phyloP scores from a whole-genome alignment of 2,113 vertebrate genomes.

The Origma solitaria region DNA sequence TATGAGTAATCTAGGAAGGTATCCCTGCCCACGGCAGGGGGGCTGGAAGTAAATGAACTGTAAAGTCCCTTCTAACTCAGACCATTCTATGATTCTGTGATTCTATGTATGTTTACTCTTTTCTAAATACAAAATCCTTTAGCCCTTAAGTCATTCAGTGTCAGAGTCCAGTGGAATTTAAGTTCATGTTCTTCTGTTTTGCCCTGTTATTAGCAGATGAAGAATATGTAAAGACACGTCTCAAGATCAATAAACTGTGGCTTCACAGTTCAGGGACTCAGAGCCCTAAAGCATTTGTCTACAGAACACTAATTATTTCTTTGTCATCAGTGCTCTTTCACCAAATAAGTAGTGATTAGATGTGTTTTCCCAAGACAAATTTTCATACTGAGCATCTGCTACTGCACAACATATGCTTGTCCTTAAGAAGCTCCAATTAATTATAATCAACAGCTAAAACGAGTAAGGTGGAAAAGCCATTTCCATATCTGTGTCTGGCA shows the following conservation, averaged over 20 bases:
- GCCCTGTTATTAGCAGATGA: neutral
- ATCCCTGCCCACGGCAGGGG: too few species aligned
- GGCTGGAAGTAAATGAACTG: rapidly evolving
- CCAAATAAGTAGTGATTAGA: neutral
- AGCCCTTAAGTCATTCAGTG: neutral
- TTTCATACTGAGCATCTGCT: neutral
- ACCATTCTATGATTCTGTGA: neutral
- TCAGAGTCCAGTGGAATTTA: neutral
- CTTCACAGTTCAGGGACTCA: neutral
- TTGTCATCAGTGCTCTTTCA: neutral
- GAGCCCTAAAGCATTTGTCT: neutral
- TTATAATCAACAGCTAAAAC: neutral
- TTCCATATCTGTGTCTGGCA: neutral
- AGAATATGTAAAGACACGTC: neutral
- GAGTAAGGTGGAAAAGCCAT: neutral
- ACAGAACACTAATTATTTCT: neutral
- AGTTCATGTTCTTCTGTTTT: neutral
- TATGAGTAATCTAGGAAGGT: neutral
- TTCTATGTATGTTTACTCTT: neutral
- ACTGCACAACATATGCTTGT: neutral
- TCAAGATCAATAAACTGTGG: neutral
- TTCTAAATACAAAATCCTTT: neutral
- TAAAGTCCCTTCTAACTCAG: neutral
- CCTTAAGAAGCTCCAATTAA: neutral
- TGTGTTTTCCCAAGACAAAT: neutral